Percentiles rank a stretch among this genome's conserved stretches.
Conservation (phyloP, 2,888 invertebrate genomes). For the Platynereis dumerilii region DNA sequence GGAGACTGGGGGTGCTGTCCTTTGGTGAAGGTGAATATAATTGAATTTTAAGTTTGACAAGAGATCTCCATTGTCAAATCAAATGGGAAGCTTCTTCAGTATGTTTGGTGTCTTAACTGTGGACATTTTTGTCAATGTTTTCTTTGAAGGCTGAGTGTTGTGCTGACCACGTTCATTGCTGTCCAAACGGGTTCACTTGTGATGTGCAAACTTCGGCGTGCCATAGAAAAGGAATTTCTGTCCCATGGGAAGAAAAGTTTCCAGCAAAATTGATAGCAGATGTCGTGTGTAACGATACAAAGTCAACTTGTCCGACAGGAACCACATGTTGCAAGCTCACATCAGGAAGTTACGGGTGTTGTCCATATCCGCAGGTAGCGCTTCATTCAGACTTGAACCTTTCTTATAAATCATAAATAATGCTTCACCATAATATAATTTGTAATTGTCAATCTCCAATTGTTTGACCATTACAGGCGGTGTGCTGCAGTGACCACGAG, state of each 20-base stretch:
- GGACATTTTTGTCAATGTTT: neutral
- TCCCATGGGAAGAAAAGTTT: neutral
- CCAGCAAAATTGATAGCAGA: neutral
- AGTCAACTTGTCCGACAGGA: slow-evolving; percentile 30
- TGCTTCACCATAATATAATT: no score
- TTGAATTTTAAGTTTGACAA: no score
- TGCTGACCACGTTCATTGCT: slow-evolving; percentile 54
- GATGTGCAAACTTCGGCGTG: slow-evolving; percentile 42
- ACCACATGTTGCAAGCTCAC: slow-evolving; percentile 36
- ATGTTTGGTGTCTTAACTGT: no score
- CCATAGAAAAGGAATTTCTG: slow-evolving; percentile 1
- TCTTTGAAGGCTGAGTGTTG: slow-evolving; percentile 52
- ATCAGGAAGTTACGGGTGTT: slow-evolving; percentile 44
- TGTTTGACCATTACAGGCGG: slow-evolving; percentile 38
- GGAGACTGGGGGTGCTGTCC: slow-evolving; percentile 57
- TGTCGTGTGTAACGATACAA: slow-evolving; percentile 19
- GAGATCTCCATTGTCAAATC: no score
- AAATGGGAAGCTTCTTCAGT: no score
- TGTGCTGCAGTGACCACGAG: slow-evolving; percentile 39
- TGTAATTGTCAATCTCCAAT: no score
- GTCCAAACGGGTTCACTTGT: slow-evolving; percentile 48
- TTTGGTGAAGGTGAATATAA: slow-evolving; percentile 41
- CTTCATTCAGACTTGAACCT: neutral
- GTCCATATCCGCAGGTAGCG: slow-evolving; percentile 42
- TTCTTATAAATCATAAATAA: no score